Percentiles rank a stretch among this genome's conserved stretches.
phyloP scores from a whole-genome alignment of 2,113 vertebrate genomes.

The Axis porcinus region DNA sequence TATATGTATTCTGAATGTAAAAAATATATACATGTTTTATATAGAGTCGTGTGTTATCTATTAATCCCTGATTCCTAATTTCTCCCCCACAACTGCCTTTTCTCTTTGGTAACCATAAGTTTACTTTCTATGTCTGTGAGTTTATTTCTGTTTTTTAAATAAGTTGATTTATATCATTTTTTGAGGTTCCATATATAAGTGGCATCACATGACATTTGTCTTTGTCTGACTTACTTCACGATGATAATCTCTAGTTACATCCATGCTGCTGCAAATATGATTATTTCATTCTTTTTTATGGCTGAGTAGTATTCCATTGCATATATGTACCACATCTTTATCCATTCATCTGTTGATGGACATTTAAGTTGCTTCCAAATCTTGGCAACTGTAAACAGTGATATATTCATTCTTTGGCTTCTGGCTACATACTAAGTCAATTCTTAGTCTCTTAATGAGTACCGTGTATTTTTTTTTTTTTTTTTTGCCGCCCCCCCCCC shows the following conservation, averaged over 20 bases:
- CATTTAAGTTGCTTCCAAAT: not conserved
- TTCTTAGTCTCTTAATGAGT: not conserved
- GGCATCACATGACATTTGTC: not conserved
- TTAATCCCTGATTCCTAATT: not conserved
- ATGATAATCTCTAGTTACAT: not conserved
- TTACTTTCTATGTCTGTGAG: not conserved
- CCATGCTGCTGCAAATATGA: not conserved
- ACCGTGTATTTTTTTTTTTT: not conserved
- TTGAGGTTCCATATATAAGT: not conserved
- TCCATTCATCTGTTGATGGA: not conserved
- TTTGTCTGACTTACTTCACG: not conserved
- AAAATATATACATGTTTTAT: not conserved
- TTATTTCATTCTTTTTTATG: not conserved
- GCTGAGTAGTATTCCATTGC: not conserved
- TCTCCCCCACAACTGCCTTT: not conserved
- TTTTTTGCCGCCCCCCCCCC: no score
- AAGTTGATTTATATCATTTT: not conserved
- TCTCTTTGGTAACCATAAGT: not conserved
- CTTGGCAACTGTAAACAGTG: not conserved
- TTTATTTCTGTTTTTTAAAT: not conserved
- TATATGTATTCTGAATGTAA: not conserved
- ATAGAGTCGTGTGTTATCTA: not conserved
- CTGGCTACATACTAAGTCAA: not conserved
- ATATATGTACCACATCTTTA: not conserved
- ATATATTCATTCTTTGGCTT: slow-evolving; percentile 16